Base-by-base conservation (phyloP, 2,113 vertebrate genomes). In the Microcebus murinus region DNA sequence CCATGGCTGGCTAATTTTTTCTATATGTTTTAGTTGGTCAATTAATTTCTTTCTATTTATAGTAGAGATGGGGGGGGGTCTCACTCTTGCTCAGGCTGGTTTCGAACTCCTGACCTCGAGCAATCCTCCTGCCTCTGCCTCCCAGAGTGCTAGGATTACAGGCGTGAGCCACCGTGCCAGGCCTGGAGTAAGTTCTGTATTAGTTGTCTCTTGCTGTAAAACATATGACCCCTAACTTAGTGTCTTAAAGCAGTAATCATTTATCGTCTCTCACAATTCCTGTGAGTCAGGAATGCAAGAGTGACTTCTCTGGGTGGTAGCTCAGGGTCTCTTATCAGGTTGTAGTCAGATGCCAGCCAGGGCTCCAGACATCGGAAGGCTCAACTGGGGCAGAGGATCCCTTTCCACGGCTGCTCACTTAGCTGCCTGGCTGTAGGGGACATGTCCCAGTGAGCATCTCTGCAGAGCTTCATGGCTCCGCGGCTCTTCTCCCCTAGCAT, bases 401-500 rank as follows among this genome's bases (percentile, higher is more conserved):
- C 48, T 17, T 61, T 77, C 29, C 34, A 83, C 36, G n/a, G 3
- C 15, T 42, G 29, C 34, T 80, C 52, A 23, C 36, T 86, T 21
- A 17, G 4, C 21, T 10, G 34, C 57, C 65, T 71, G 36, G 31
- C n/a, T 63, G 0, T 5, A 10, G 52, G n/a, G 12, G 27, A 50
- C 6, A 59, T 39, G 55, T 31, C 74, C 34, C 11, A 74, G 20
- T 21, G 45, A 87, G 18, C 36, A 18, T 77, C 39, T 68, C 45
- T 61, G 31, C 76, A 45, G 70, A 87, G 21, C 8, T 77, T 77
- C 13, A 18, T 2, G 4, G 29, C 21, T 3, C 18, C 13, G 73
- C 0, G 0, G 15, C 21, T 90, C 8, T 17, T 3, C 12, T 48
- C 5, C 4, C 17, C 36, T 6, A 9, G n/a, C 29, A 0, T 13